Percentiles rank a stretch among this genome's conserved stretches.
Evolutionary conservation across 2,113 vertebrate species (phyloP).

Genomic region (Ameiurus melas): DNA sequence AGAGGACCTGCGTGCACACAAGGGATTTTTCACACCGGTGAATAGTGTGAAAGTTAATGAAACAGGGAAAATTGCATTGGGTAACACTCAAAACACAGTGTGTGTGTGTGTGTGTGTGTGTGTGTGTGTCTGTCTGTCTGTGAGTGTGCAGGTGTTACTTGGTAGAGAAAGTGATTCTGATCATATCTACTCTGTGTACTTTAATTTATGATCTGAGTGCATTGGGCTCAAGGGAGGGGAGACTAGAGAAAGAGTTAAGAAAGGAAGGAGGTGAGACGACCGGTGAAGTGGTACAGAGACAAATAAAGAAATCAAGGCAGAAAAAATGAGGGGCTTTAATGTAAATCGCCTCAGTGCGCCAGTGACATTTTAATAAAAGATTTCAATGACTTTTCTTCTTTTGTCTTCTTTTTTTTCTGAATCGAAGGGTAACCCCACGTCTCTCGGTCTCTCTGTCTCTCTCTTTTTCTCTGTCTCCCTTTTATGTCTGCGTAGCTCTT

Average conservation of each 20-base stretch:
- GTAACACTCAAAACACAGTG: slow-evolving; percentile 37
- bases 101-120: slow-evolving; percentile 11
- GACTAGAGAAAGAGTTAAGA: not conserved
- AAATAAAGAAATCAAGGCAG: not conserved
- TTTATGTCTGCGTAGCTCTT: slow-evolving; percentile 45
- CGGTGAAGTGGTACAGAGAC: not conserved
- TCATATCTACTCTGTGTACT: not conserved
- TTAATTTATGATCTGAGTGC: not conserved
- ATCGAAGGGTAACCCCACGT: slow-evolving; percentile 31
- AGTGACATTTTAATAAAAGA: not conserved
- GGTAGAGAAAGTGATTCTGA: slow-evolving; percentile 1
- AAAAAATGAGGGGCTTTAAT: not conserved
- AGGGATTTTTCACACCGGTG: slow-evolving; percentile 41
- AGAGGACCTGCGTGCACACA: slow-evolving; percentile 23
- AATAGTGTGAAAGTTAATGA: slow-evolving; percentile 54
- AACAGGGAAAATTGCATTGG: slow-evolving; percentile 57
- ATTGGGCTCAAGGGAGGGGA: not conserved
- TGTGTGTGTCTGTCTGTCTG: not conserved
- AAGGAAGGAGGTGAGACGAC: not conserved
- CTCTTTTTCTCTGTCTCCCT: slow-evolving; percentile 60
- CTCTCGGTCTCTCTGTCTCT: slow-evolving; percentile 56
- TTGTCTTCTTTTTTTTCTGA: not conserved
- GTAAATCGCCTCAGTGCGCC: not conserved
- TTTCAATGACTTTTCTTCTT: not conserved
- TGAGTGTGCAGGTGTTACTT: slow-evolving; percentile 20